Percentiles rank a stretch among this genome's conserved stretches.
Conservation (phyloP, 2,113 vertebrate genomes). For the Fregetta grallaria region DNA sequence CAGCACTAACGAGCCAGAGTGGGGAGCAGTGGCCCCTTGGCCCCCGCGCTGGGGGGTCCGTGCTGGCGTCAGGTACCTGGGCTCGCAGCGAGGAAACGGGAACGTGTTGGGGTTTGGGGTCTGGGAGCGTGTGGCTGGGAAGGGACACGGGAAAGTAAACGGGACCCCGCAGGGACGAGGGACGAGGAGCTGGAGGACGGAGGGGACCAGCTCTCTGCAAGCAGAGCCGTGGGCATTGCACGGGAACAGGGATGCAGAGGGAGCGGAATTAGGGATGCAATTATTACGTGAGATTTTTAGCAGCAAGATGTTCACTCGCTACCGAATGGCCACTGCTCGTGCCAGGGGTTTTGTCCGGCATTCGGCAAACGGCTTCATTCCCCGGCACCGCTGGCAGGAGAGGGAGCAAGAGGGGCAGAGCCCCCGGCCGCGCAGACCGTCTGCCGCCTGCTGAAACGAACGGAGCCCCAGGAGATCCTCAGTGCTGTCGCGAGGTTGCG, state of each 20-base stretch:
- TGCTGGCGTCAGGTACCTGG: background rate
- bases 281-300: background rate
- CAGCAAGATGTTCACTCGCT: background rate
- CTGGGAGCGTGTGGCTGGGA: background rate
- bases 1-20: rapidly evolving
- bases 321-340: rapidly evolving
- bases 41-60: rapidly evolving
- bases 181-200: background rate
- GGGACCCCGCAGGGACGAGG: background rate
- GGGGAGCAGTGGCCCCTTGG: rapidly evolving
- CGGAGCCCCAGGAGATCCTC: rapidly evolving
- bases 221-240: background rate
- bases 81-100: background rate
- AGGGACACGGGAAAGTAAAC: rapidly evolving
- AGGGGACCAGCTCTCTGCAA: background rate
- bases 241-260: background rate
- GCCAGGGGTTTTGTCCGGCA: background rate
- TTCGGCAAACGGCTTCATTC: background rate
- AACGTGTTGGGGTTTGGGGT: background rate
- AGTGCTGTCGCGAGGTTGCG: rapidly evolving
- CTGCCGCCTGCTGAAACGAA: rapidly evolving
- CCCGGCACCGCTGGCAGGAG: rapidly evolving
- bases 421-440: background rate
- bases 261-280: background rate
- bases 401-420: background rate